Conservation (phyloP, 1,140 invertebrate genomes). For the Cylas formicarius region DNA sequence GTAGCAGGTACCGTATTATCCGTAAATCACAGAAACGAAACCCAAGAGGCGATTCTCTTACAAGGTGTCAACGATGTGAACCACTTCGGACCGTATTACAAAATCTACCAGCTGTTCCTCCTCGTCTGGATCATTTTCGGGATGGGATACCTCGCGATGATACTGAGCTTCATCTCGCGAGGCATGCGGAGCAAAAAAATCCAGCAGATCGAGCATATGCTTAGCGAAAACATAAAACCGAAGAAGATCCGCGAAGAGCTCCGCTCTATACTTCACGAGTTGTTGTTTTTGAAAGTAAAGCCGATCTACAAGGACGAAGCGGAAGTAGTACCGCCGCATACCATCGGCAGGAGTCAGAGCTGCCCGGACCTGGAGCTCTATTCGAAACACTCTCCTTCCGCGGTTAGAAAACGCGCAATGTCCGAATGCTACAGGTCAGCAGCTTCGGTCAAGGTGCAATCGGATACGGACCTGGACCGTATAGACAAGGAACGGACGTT, state of each 20-base stretch:
- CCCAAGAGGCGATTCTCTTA: slow-evolving; percentile 19
- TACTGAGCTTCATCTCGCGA: slow-evolving; percentile 76
- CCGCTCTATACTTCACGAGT: slow-evolving; percentile 33
- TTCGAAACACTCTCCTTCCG: slow-evolving; percentile 41
- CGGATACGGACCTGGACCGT: slow-evolving; percentile 65
- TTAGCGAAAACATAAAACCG: slow-evolving; percentile 68
- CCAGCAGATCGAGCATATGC: slow-evolving; percentile 63
- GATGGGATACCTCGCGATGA: slow-evolving; percentile 84
- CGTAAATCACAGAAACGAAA: too few species aligned
- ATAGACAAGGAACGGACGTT: slow-evolving; percentile 74
- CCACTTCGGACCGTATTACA: slow-evolving; percentile 49
- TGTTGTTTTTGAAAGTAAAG: slow-evolving; percentile 38
- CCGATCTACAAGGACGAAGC: slow-evolving; percentile 48
- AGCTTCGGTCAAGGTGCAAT: slow-evolving; percentile 56
- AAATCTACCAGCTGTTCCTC: slow-evolving; percentile 65
- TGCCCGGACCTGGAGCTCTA: slow-evolving; percentile 56
- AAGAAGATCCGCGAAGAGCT: slow-evolving; percentile 71
- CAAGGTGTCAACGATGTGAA: slow-evolving; percentile 46
- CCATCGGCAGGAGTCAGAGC: slow-evolving; percentile 46
- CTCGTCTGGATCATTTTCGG: slow-evolving; percentile 85
- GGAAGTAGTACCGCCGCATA: slow-evolving; percentile 30
- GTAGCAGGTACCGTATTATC: slow-evolving; percentile 54
- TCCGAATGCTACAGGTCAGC: slow-evolving; percentile 47
- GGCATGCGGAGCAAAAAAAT: slow-evolving; percentile 69
- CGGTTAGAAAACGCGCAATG: slow-evolving; percentile 52